phyloP scores from a whole-genome alignment of 2,888 invertebrate species.

The Drosophila borborema region DNA sequence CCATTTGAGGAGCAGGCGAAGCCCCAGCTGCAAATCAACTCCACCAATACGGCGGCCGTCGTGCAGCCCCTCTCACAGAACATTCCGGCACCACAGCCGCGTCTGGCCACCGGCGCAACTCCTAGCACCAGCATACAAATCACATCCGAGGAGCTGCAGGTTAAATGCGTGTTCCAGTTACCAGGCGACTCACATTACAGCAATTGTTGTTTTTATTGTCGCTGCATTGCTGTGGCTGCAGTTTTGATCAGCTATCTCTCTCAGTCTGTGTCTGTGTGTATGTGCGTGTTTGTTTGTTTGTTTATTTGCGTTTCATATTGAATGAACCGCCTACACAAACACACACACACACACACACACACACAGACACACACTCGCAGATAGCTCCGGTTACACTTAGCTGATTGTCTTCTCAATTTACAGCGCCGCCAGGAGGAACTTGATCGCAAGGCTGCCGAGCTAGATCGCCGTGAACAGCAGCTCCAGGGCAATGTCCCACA shows the following conservation, averaged over 20 bases:
- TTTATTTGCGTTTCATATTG: not conserved
- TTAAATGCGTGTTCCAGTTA: constrained; percentile 74
- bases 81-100: constrained; percentile 73
- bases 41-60: constrained; percentile 83
- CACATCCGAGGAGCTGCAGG: constrained; percentile 91
- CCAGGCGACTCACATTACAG: constrained; percentile 15
- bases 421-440: constrained; percentile 95
- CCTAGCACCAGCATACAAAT: constrained; percentile 86
- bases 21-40: constrained; percentile 87
- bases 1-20: constrained; percentile 92
- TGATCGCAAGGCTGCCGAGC: constrained; percentile 95
- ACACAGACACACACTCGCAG: not conserved
- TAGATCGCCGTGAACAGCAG: constrained; percentile 95
- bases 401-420: constrained; percentile 15
- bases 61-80: constrained; percentile 84
- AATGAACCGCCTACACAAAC: no score
- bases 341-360: no score
- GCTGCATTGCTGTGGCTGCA: constrained; percentile 58
- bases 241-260: constrained; percentile 1
- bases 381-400: not conserved
- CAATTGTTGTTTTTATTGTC: constrained; percentile 26
- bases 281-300: not conserved
- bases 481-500: constrained; percentile 88
- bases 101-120: constrained; percentile 82
- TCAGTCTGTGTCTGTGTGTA: not conserved